Evolutionary conservation across 1,140 invertebrate species (phyloP).

Genomic region (Aphelinus atriplicis): DNA sequence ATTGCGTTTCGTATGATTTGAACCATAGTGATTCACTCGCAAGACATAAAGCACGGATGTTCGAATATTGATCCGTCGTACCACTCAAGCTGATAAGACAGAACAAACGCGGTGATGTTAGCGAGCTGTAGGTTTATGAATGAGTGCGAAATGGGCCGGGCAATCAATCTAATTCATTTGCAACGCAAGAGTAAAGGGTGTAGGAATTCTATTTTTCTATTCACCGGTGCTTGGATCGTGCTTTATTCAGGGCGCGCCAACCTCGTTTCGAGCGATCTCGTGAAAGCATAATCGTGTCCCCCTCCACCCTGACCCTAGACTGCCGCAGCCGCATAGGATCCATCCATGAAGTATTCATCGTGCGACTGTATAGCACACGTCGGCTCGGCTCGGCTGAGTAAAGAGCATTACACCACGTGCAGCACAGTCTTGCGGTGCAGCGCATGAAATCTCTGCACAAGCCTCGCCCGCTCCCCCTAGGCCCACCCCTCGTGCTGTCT

Average conservation of each 20-base stretch:
- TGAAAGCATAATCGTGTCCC: constrained; percentile 61
- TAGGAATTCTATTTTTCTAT: constrained; percentile 28
- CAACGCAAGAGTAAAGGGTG: neutral
- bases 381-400: constrained; percentile 33
- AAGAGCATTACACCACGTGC: constrained; percentile 42
- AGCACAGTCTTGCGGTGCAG: neutral
- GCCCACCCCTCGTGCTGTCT: no score
- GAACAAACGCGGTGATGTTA: no score
- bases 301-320: constrained; percentile 9
- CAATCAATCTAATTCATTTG: constrained; percentile 27
- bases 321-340: constrained; percentile 40
- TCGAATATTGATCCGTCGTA: no score
- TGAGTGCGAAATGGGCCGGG: neutral
- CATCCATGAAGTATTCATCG: constrained; percentile 55
- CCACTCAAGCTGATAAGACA: no score
- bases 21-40: no score
- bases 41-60: no score
- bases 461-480: neutral
- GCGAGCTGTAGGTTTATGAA: no score
- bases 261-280: constrained; percentile 49
- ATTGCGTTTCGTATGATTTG: no score
- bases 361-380: constrained; percentile 44
- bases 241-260: constrained; percentile 58
- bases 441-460: constrained; percentile 6
- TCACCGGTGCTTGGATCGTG: constrained; percentile 31